Percentiles rank a stretch among this genome's conserved stretches.
Conservation (phyloP, 2,113 vertebrate genomes). For the Seriola dumerili region DNA sequence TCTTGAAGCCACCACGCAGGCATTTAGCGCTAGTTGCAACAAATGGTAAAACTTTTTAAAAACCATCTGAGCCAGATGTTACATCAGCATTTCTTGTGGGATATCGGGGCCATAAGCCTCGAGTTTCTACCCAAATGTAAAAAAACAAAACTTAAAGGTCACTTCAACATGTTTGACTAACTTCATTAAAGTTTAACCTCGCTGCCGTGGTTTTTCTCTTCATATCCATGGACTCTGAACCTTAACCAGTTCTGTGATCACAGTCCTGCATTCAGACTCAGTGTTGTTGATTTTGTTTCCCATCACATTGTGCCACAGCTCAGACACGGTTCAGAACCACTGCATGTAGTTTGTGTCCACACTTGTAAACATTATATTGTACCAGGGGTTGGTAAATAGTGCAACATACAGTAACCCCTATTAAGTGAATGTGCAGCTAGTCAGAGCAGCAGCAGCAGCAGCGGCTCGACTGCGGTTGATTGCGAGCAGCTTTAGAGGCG, state of each 20-base stretch:
- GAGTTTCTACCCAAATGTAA: not conserved
- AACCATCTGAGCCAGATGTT: not conserved
- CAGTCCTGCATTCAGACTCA: not conserved
- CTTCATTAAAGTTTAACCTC: slow-evolving; percentile 15
- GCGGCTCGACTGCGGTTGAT: slow-evolving; percentile 42
- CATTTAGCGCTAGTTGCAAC: not conserved
- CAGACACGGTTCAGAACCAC: slow-evolving; percentile 10
- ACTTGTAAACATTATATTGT: slow-evolving; percentile 35
- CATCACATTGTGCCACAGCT: not conserved
- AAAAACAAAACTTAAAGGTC: slow-evolving; percentile 23
- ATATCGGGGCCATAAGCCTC: not conserved
- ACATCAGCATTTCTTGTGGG: not conserved
- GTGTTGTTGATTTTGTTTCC: not conserved
- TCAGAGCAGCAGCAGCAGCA: slow-evolving; percentile 19
- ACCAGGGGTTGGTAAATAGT: slow-evolving; percentile 30
- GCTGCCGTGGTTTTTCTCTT: not conserved
- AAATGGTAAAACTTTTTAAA: not conserved
- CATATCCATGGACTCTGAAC: not conserved
- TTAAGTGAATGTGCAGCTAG: slow-evolving; percentile 36
- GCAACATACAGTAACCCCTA: slow-evolving; percentile 29
- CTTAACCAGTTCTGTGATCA: not conserved
- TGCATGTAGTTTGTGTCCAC: not conserved
- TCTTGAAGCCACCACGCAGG: not conserved
- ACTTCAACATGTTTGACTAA: not conserved
- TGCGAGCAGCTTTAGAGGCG: slow-evolving; percentile 60